Conservation (phyloP, 2,797 vertebrate genomes). For the Poecile montanus region DNA sequence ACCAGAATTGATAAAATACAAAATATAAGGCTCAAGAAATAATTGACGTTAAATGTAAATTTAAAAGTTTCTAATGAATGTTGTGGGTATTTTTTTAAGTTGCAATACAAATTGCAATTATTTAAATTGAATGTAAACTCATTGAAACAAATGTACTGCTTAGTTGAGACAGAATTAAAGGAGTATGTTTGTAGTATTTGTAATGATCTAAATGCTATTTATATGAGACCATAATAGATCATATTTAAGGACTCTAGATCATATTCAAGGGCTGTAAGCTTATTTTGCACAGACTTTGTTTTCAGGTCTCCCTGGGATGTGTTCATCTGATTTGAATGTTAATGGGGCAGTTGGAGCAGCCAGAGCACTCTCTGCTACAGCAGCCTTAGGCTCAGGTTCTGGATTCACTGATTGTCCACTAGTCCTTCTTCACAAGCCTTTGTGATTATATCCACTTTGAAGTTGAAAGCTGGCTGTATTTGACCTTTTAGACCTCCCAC, state of each 20-base stretch:
- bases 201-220: neutral
- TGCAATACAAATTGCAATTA: neutral
- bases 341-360: neutral
- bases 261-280: neutral
- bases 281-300: neutral
- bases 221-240: neutral
- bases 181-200: neutral
- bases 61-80: neutral
- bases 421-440: neutral
- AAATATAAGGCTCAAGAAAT: neutral
- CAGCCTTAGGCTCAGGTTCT: neutral
- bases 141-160: neutral
- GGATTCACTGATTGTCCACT: neutral
- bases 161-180: neutral
- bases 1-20: neutral
- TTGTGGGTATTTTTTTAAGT: neutral
- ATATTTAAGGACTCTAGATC: neutral
- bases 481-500: constrained; percentile 27
- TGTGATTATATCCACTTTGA: neutral
- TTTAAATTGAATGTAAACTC: neutral
- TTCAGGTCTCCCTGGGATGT: neutral
- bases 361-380: neutral
- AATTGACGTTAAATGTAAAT: neutral
- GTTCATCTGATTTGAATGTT: neutral
- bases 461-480: neutral